Base-by-base conservation (phyloP, 2,888 invertebrate species). In the Machimus rusticus region DNA sequence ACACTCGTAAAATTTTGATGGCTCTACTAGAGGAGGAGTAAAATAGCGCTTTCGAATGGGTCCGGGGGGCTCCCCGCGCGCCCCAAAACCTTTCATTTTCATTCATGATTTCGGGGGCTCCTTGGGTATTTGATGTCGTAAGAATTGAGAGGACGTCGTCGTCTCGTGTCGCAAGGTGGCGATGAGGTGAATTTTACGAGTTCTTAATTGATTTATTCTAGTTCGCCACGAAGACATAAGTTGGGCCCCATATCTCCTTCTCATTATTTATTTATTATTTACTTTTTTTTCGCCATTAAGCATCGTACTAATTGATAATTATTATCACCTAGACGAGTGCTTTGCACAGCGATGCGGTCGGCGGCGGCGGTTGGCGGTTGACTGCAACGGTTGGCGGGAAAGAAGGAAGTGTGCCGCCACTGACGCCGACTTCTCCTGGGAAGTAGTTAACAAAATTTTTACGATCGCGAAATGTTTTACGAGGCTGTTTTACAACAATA, bases 201-300 rank as follows among this genome's bases (percentile, higher is more conserved):
- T 86, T 79, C 78, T 86, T 86, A 86, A 86, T 86, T 79, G 86
- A 86, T 86, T 86, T 86, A 86, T 86, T 86, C 78, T 28, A 78
- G n/a, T 77, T 78, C 23, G 55, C 46, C 51, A 55, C 23, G 37
- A 51, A 37, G 76, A 28, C 31, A 28, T 76, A 84, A 84, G 74
- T 84, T 66, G 55, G 31, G 14, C 14, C 37, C 43, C 16, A 16
- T 46, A 46, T 46, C 43, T 16, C 16, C 3, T 46, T 46, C 16
- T 46, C 43, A 39, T 39, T 39, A 39, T 39, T 46, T 46, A 46
- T 46, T 46, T 46, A 46, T 46, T 46, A 5, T 46, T 79, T 31
- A 31, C 34, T 51, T 79, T 51, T 31, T 51, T 81, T 81, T 34
- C 2, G n/a, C 23, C 28, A 34, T 55, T 81, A 6, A 81, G 19